Base-by-base conservation (phyloP, 2,113 vertebrate species). In the Colistium nudipinnis region DNA sequence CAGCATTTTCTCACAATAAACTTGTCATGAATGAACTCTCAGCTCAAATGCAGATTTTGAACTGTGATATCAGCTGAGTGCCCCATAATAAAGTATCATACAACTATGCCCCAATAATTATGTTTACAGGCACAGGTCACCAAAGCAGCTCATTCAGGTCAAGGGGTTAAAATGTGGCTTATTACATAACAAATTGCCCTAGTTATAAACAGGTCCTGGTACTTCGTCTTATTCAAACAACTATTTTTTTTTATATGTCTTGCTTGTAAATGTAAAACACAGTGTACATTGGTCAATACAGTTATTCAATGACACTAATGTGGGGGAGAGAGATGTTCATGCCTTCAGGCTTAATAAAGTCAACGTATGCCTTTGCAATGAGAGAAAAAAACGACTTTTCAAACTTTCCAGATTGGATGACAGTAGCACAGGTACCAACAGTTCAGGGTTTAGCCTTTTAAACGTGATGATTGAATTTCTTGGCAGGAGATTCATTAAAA, bases 401-500 rank as follows among this genome's bases (percentile, higher is more conserved):
- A 44, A 80, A 82, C 67, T 80, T 86, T 85, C 24, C 22, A 25
- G 44, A 76, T 60, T 84, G 85, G 90, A 90, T 81, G 82, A 80
- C 78, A 82, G 66, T 39, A 49, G 31, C 38, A 14, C 49, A 80
- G 74, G 55, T 74, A 53, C 9, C 41, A 35, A 63, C 62, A 84
- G 87, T 89, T 82, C 70, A 89, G 74, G 76, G 78, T 88, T 86
- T 79, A 85, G 81, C 74, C 88, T 87, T 88, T 87, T 64, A 76
- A 89, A 87, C 44, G 48, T 52, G 80, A 70, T 88, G 80, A 89
- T 88, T 85, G 76, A 88, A 87, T 87, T 88, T 74, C 83, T 85
- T 87, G 84, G 85, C 85, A 81, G 74, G 49, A 66, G 74, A 90
- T 89, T 92, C 84, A 93, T 91, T 90, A 91, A 92, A 91, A 91